These are phyloP conservation scores for Pygmarrhopalites habei DNA, from an alignment of 1,140 invertebrate species.

Conservation along the genomic window DNA sequence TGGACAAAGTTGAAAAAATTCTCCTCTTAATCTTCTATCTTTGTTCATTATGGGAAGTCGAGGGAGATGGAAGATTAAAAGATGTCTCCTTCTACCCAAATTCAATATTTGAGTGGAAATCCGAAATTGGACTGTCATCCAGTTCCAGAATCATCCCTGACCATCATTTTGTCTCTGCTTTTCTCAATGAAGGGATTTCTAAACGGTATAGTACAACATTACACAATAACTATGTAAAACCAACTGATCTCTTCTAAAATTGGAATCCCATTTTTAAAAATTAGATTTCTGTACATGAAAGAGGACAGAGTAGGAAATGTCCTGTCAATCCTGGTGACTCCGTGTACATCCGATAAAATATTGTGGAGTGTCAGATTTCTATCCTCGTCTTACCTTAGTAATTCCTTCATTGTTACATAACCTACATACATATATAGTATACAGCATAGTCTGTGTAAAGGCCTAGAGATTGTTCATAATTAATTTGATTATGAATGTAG, in stretches of 20 bases:
- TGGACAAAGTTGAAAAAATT: too few relatives aligned
- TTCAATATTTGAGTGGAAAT: neutral
- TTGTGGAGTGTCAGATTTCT: constrained; percentile 41
- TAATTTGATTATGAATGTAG: neutral
- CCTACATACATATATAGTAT: neutral
- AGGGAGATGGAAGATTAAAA: too few relatives aligned
- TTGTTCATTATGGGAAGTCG: too few relatives aligned
- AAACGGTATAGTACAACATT: constrained; percentile 24
- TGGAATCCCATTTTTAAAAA: neutral
- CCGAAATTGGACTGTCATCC: constrained; percentile 13
- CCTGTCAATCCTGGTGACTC: constrained; percentile 43
- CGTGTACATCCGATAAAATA: constrained; percentile 43
- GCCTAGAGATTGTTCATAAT: neutral
- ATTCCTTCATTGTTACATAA: neutral
- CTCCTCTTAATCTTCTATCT: too few relatives aligned
- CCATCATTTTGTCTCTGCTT: constrained; percentile 31
- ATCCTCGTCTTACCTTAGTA: constrained; percentile 16
- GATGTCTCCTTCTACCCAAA: too few relatives aligned
- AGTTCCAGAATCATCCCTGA: constrained; percentile 28
- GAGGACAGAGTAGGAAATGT: constrained; percentile 39
- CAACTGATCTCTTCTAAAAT: neutral
- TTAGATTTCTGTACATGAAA: constrained; percentile 42
- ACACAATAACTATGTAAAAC: constrained; percentile 7
- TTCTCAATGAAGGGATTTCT: constrained; percentile 31
- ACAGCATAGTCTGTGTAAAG: neutral